Percentiles rank a stretch among this genome's conserved stretches.
Evolutionary conservation across 2,797 vertebrate species (phyloP).

Genomic region (Sebastes ruberrimus): DNA sequence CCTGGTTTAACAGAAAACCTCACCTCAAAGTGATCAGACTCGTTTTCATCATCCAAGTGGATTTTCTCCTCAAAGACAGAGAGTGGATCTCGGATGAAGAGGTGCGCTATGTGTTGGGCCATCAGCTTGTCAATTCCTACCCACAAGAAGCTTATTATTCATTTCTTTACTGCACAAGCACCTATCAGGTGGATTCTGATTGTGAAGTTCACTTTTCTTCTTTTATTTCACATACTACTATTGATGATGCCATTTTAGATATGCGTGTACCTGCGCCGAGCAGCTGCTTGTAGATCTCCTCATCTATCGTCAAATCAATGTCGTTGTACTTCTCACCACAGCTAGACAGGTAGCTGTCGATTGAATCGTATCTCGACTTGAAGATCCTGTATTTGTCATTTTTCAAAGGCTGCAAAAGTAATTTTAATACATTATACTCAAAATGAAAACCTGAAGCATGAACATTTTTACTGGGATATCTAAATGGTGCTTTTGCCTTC

Average conservation of each 20-base stretch:
- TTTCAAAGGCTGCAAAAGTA: slow-evolving; percentile 88
- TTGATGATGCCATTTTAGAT: background rate
- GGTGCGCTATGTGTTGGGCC: slow-evolving; percentile 97
- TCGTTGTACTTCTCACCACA: slow-evolving; percentile 99
- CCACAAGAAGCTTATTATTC: slow-evolving; percentile 32
- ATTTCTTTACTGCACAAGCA: background rate
- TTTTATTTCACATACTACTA: background rate
- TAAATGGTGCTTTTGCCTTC: background rate
- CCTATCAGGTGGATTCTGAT: background rate
- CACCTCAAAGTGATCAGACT: slow-evolving; percentile 99
- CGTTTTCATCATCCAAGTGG: slow-evolving; percentile 95
- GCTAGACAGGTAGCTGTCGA: slow-evolving; percentile 97
- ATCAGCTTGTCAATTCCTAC: slow-evolving; percentile 95
- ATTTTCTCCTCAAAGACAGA: slow-evolving; percentile 96
- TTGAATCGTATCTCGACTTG: slow-evolving; percentile 98
- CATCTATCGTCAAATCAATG: slow-evolving; percentile 94
- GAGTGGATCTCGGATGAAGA: slow-evolving; percentile 97
- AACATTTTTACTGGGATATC: background rate
- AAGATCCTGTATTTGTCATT: slow-evolving; percentile 94
- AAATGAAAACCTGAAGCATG: background rate
- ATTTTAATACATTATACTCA: background rate
- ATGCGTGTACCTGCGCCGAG: slow-evolving; percentile 86
- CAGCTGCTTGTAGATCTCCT: slow-evolving; percentile 92
- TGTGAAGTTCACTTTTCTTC: background rate
- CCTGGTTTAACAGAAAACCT: background rate